Percentiles rank a stretch among this genome's conserved stretches.
These are phyloP conservation scores for Siniperca obscura DNA, from an alignment of 2,797 vertebrate genomes.

Conservation along the genomic window DNA sequence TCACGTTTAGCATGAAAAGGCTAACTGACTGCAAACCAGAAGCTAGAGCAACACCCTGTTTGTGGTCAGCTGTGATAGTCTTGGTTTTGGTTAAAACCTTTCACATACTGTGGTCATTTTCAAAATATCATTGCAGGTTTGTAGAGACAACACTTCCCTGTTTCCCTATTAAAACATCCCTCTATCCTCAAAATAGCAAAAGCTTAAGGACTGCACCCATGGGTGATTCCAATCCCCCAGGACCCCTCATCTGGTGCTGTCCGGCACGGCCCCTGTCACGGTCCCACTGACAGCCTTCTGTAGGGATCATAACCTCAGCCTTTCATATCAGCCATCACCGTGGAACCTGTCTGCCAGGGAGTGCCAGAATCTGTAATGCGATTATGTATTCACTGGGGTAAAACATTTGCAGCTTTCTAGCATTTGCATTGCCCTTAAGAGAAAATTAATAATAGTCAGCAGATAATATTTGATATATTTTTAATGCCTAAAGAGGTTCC, in stretches of 20 bases:
- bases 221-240: background rate
- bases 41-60: too few relatives aligned
- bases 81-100: background rate
- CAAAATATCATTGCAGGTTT: background rate
- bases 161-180: background rate
- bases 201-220: background rate
- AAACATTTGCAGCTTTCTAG: background rate
- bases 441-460: background rate
- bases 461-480: background rate
- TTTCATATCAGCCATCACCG: background rate
- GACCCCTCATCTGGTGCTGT: too few relatives aligned
- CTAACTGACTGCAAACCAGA: too few relatives aligned
- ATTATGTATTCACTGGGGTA: background rate
- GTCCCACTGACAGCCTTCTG: background rate
- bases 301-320: background rate
- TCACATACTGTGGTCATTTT: background rate
- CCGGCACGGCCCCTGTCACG: too few relatives aligned
- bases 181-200: background rate
- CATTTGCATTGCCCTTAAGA: background rate
- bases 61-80: background rate
- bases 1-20: background rate
- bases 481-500: background rate
- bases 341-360: background rate
- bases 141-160: background rate
- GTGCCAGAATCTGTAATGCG: background rate